These are phyloP conservation scores for Thalassaphorura encarpata DNA, from an alignment of 1,140 invertebrate species.

Conservation along the genomic window DNA sequence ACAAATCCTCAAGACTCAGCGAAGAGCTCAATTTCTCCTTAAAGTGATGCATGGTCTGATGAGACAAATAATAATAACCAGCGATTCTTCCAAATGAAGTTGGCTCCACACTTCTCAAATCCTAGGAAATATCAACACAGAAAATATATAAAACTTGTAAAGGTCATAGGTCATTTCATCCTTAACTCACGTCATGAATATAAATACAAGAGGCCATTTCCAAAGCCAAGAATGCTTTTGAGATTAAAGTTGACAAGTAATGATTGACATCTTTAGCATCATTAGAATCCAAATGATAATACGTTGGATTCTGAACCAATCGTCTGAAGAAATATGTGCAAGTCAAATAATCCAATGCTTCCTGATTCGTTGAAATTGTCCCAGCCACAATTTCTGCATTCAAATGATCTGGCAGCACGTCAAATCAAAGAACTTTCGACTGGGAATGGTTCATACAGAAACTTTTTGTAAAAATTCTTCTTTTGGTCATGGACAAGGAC, in stretches of 20 bases:
- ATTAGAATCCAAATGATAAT: slow-evolving; percentile 73
- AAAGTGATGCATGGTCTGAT: slow-evolving; percentile 82
- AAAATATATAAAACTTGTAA: slow-evolving; percentile 2
- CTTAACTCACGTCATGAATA: slow-evolving; percentile 42
- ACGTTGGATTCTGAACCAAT: slow-evolving; percentile 84
- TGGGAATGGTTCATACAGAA: slow-evolving; percentile 97
- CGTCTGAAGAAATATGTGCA: slow-evolving; percentile 98
- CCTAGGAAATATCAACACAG: slow-evolving; percentile 45
- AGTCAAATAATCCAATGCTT: slow-evolving; percentile 92
- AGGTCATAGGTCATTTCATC: not conserved
- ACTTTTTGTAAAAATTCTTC: slow-evolving; percentile 99
- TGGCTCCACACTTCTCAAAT: slow-evolving; percentile 56
- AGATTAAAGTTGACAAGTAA: slow-evolving; percentile 64
- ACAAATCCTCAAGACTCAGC: slow-evolving; percentile 58
- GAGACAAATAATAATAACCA: slow-evolving; percentile 94
- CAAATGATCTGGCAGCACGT: slow-evolving; percentile 88
- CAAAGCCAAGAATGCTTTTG: slow-evolving; percentile 61
- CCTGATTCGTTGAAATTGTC: slow-evolving; percentile 83
- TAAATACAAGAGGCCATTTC: slow-evolving; percentile 63
- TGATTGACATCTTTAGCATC: slow-evolving; percentile 62
- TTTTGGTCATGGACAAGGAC: slow-evolving; percentile 97
- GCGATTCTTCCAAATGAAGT: slow-evolving; percentile 85
- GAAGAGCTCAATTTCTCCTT: slow-evolving; percentile 53
- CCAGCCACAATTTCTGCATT: slow-evolving; percentile 89
- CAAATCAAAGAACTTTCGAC: slow-evolving; percentile 90